Evolutionary conservation across 2,888 invertebrate species (phyloP), one percentile per base, ranked within the genome.

Genomic region (Chrysolina haemoptera): DNA sequence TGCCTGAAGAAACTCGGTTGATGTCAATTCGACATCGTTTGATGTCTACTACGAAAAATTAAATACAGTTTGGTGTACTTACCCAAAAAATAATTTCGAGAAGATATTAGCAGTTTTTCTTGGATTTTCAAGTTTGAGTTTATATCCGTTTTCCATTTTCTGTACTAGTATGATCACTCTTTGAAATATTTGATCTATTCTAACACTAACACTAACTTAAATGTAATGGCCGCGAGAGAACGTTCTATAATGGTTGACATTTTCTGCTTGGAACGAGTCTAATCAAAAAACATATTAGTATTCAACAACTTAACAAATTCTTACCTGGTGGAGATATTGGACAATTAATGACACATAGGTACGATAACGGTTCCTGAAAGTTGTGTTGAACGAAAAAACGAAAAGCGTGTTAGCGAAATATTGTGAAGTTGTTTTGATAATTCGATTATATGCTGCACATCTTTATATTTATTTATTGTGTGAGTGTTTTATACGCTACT

Each of bases 51-150:
- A 35, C 8, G 35, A 35, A 35, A 5, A 27, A 27, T 35, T 0
- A 35, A 35, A 35, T 35, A 8, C 4, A 35, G 8, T 35, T 35
- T 35, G 3, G 0, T 6, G 6, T 35, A 82, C 84, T 80, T 77
- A 84, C 85, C 76, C 64, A 64, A 85, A 85, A 74, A 79, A 81
- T 35, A 93, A 85, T 73, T 93, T 80, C 9, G 82, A 82, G 11
- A 82, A 62, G 14, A 78, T 9, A 69, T 78, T 81, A 0, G 82
- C 81, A 14, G 68, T 70, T 70, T 78, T 71, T 68, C 73, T 75
- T 2, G 83, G 83, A 72, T 80, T 81, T 16, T 76, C 74, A 27
- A 70, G 75, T 41, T 75, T 79, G 11, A 82, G 20, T 62, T 69
- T 75, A 62, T 78, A 76, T n/a, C 76, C 76, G 12, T 67, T 63